These are phyloP conservation scores for Cynoglossus semilaevis DNA, from an alignment of 2,113 vertebrate genomes.

Conservation along the genomic window DNA sequence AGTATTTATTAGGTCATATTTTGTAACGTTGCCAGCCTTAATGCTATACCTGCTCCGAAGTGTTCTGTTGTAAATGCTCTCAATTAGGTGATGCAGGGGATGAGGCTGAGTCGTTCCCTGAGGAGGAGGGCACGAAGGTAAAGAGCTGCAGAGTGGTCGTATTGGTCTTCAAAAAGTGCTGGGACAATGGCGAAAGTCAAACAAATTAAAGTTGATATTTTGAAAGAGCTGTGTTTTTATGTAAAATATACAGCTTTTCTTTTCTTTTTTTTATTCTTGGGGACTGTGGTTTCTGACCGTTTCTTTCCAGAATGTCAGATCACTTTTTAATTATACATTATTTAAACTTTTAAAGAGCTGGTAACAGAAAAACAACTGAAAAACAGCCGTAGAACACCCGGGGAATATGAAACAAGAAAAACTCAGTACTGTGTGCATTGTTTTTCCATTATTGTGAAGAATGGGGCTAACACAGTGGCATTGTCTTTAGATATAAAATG, in stretches of 20 bases:
- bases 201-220: slow-evolving; percentile 16
- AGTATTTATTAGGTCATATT: slow-evolving; percentile 46
- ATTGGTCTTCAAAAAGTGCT: slow-evolving; percentile 11
- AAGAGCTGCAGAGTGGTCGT: slow-evolving; percentile 14
- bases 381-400: no score
- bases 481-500: no score
- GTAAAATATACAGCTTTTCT: no score
- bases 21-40: slow-evolving; percentile 22
- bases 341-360: not conserved
- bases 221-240: not conserved
- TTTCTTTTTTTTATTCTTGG: no score
- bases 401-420: no score
- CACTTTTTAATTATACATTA: slow-evolving; percentile 3
- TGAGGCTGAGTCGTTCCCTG: slow-evolving; percentile 11
- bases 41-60: slow-evolving; percentile 28
- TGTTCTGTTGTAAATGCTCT: slow-evolving; percentile 21
- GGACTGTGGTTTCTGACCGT: no score
- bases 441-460: no score
- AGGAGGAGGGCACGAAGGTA: slow-evolving; percentile 9
- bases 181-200: slow-evolving; percentile 13
- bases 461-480: no score
- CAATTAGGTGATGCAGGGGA: slow-evolving; percentile 20
- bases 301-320: slow-evolving; percentile 13
- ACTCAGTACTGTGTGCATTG: no score
- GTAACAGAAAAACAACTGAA: no score